These are phyloP conservation scores for Toxotes chatareus DNA, from an alignment of 2,113 vertebrate genomes.

Conservation along the genomic window DNA sequence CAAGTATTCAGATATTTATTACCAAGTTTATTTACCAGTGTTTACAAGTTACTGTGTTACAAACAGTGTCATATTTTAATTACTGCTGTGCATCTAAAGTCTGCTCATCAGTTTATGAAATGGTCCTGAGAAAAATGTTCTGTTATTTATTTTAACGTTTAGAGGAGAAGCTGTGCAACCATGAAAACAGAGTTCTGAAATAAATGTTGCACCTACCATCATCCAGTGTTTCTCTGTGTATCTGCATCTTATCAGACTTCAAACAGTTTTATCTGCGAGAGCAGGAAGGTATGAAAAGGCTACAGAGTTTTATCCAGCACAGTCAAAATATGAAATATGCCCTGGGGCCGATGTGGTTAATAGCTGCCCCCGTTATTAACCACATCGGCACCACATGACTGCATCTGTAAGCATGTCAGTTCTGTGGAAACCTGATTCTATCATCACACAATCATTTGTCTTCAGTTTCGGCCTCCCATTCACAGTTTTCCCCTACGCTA, in stretches of 20 bases:
- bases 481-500: too few species aligned
- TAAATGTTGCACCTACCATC: slow-evolving; percentile 12
- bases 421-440: too few species aligned
- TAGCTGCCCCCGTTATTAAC: too few species aligned
- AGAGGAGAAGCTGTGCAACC: neutral
- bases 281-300: neutral
- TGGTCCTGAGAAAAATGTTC: neutral
- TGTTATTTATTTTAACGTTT: slow-evolving; percentile 32
- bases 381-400: too few species aligned
- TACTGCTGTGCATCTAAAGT: neutral
- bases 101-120: neutral
- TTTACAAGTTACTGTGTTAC: slow-evolving; percentile 1
- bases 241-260: neutral
- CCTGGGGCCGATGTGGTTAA: neutral
- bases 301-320: neutral
- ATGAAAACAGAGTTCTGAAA: slow-evolving; percentile 17
- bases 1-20: slow-evolving; percentile 46
- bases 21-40: slow-evolving; percentile 22
- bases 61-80: neutral
- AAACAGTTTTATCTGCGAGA: neutral
- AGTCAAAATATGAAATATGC: neutral
- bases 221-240: neutral
- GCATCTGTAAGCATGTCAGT: neutral
- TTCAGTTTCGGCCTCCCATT: too few species aligned
- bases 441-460: too few species aligned